Evolutionary conservation across 2,113 vertebrate species (phyloP), one percentile per base, ranked within the genome.

Genomic region (Arenaria interpres): DNA sequence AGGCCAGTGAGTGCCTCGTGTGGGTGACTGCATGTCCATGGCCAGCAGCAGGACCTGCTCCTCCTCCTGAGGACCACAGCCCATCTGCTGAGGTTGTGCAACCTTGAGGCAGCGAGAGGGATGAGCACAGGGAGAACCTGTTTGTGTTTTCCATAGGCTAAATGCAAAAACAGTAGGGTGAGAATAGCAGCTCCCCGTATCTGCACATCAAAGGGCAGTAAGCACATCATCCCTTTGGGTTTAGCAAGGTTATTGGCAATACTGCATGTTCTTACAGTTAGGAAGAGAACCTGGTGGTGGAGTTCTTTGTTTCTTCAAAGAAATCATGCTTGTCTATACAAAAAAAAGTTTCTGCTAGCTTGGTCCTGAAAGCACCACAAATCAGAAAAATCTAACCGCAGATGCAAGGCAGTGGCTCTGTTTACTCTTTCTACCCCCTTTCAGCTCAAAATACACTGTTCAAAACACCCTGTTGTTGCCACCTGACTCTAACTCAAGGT

Each of bases 1-100:
- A 3, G 32, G 32, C 30, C 6, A 1, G n/a, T 0, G 1, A 32
- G 77, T n/a, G 7, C 27, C 37, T 35, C 6, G 1, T 0, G 2
- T 10, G 18, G 46, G 48, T 4, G 2, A 48, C 51, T 8, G 5
- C 0, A 6, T 13, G 10, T 14, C 51, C 2, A 0, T 5, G n/a
- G 68, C 32, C 1, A 0, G 62, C 39, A 17, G 77, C 7, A 2
- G 72, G 84, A 57, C 41, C 41, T 46, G 45, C 80, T 75, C 28
- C 62, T 75, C 28, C 62, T 67, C 32, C 24, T 0, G 5, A 35
- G 1, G 41, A 45, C 30, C 53, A 2, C 0, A 0, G 19, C 25
- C n/a, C 24, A 5, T 83, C 82, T 7, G 0, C 46, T 41, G 33
- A 6, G 7, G 28, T 14, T 43, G 45, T 28, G 45, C 56, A 63